Conservation (phyloP, 1,140 invertebrate genomes). For the Drosophila auraria region DNA sequence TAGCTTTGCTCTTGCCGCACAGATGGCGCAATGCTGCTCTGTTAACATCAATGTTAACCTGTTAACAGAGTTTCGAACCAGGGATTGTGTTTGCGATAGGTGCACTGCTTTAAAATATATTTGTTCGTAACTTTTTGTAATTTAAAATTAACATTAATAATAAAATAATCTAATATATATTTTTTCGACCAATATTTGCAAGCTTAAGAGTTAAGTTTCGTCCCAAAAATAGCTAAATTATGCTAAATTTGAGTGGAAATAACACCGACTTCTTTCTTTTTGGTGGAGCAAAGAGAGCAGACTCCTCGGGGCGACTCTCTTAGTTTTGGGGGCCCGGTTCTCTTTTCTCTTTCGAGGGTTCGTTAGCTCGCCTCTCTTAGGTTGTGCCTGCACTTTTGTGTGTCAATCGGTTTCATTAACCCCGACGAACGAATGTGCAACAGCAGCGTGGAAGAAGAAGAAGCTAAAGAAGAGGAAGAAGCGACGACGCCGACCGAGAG, state of each 20-base stretch:
- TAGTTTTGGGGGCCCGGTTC: slow-evolving; percentile 1
- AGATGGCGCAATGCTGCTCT: slow-evolving; percentile 6
- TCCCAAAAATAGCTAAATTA: background rate
- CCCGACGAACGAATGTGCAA: slow-evolving; percentile 60
- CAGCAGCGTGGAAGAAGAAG: slow-evolving; percentile 23
- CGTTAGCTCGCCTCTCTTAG: slow-evolving; percentile 5
- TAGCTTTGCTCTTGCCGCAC: background rate
- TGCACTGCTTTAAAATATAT: background rate
- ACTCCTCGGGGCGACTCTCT: slow-evolving; percentile 1
- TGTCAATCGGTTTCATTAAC: slow-evolving; percentile 85
- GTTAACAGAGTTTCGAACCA: background rate
- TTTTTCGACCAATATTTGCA: background rate
- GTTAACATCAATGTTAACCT: background rate
- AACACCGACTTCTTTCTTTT: background rate
- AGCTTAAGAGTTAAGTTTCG: background rate
- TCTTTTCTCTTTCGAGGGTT: slow-evolving; percentile 12
- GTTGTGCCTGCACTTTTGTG: slow-evolving; percentile 71
- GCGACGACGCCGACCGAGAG: background rate
- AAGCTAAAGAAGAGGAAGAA: slow-evolving; percentile 2
- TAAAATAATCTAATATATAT: too few relatives aligned
- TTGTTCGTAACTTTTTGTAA: background rate
- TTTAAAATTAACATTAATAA: too few relatives aligned
- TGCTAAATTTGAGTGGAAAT: background rate
- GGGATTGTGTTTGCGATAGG: background rate
- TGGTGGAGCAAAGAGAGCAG: too few relatives aligned